Base-by-base conservation (phyloP, 1,140 invertebrate species). In the Dysdera silvatica region DNA sequence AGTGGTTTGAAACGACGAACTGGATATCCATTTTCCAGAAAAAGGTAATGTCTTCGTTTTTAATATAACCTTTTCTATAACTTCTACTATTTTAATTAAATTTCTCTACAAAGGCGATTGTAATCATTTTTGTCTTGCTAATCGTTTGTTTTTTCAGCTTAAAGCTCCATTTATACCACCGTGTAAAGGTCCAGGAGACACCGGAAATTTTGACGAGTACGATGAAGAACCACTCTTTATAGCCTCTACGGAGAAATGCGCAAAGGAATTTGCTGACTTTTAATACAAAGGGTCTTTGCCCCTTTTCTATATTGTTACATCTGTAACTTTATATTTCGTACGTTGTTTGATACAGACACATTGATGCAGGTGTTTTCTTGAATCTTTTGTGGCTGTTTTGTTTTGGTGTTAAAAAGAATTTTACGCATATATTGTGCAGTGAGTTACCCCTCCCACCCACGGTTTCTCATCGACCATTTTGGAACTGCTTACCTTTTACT, bases 11-110 rank as follows among this genome's bases (percentile, higher is more conserved):
- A 43, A 88, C 89, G 59, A 98, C 94, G 66, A 95, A 99, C 79
- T 99, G 96, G 96, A 98, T 99, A 72, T 89, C 95, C 43, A 92
- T 98, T 75, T 99, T 98, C 82, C 95, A 98, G 79, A 95, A 93
- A 82, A 95, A 95, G 83, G 82, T 84, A 68, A 62, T 3, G 29
- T 14, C n/a, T 54, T 59, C n/a, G 35, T 40, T 18, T 40, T 18
- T 40, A 16, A 40, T 16, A 40, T 40, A 16, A 40, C 18, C 18
- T 12, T 40, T 40, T 40, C 35, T 2, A 40, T 16, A n/a, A 60
- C 35, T 58, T 51, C 60, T 12, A 59, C 43, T 5, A 20, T 51
- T 37, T 23, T 41, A 54, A 2, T 8, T 6, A 33, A 10, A 31
- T 56, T 0, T 54, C 16, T 12, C 24, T 10, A 20, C 18, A 4